These are phyloP conservation scores for Lepus townsendii DNA, from an alignment of 2,797 vertebrate genomes.

Conservation along the genomic window DNA sequence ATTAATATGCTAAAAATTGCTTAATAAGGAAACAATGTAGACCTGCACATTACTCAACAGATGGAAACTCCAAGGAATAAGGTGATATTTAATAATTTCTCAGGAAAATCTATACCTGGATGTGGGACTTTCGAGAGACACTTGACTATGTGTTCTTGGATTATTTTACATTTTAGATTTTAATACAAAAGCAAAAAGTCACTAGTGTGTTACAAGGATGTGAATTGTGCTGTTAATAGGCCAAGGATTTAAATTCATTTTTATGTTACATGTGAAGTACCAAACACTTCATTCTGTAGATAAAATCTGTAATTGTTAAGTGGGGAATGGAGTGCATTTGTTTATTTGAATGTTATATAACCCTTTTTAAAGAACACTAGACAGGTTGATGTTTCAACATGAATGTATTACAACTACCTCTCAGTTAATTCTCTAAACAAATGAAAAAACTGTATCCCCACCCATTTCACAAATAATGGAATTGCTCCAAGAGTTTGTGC, in stretches of 20 bases:
- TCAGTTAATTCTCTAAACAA: conserved; percentile 18
- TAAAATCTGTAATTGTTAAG: background rate
- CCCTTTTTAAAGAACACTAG: background rate
- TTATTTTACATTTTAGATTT: background rate
- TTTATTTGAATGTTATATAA: background rate
- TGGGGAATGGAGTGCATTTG: background rate
- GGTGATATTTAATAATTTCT: background rate
- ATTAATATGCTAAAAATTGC: background rate
- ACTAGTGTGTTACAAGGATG: background rate
- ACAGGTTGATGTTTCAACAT: background rate
- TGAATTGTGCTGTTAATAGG: background rate
- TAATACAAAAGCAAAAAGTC: background rate
- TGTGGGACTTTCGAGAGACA: background rate
- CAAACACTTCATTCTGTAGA: background rate
- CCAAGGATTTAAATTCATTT: background rate
- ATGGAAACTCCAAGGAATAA: background rate
- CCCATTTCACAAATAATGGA: background rate
- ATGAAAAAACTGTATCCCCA: background rate
- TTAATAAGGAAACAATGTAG: background rate
- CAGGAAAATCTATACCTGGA: background rate
- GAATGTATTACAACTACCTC: background rate
- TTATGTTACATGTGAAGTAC: background rate
- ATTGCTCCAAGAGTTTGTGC: background rate
- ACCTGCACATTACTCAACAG: background rate
- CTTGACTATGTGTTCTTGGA: background rate